These are phyloP conservation scores for Agrilus cyanescens DNA, from an alignment of 2,888 invertebrate genomes.

Conservation along the genomic window DNA sequence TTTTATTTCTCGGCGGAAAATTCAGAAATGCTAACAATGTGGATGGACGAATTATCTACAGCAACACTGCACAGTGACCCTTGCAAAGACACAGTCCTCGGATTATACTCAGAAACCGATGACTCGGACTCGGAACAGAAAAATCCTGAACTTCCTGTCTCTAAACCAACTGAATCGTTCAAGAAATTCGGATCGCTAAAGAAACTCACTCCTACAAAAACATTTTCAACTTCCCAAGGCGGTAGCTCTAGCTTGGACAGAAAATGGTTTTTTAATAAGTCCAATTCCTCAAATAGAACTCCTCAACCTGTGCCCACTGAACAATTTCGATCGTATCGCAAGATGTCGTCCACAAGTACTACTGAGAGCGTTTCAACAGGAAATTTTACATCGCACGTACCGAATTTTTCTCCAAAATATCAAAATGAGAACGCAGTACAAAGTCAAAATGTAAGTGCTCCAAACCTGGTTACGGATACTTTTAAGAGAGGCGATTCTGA, in stretches of 20 bases:
- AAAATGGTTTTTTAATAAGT: conserved; percentile 50
- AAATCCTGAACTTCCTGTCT: conserved; percentile 25
- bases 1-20: conserved; percentile 79
- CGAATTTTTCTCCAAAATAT: conserved; percentile 25
- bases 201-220: conserved; percentile 48
- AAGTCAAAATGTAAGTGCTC: conserved; percentile 29
- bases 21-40: conserved; percentile 55
- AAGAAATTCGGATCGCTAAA: conserved; percentile 61
- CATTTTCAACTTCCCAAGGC: conserved; percentile 32
- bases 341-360: conserved; percentile 39
- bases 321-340: conserved; percentile 63
- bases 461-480: conserved; percentile 26
- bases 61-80: conserved; percentile 38
- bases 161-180: conserved; percentile 27
- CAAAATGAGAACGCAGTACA: conserved; percentile 20
- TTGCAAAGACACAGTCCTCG: conserved; percentile 29
- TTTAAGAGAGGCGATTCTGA: conserved; percentile 8
- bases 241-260: conserved; percentile 58
- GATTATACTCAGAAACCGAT: conserved; percentile 48
- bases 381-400: conserved; percentile 35
- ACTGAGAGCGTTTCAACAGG: conserved; percentile 30
- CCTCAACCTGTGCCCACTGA: conserved; percentile 64
- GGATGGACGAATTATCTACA: conserved; percentile 59
- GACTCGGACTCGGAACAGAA: conserved; percentile 34
- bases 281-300: conserved; percentile 35